phyloP scores from a whole-genome alignment of 2,113 vertebrate genomes.

The Brachyistius frenatus region DNA sequence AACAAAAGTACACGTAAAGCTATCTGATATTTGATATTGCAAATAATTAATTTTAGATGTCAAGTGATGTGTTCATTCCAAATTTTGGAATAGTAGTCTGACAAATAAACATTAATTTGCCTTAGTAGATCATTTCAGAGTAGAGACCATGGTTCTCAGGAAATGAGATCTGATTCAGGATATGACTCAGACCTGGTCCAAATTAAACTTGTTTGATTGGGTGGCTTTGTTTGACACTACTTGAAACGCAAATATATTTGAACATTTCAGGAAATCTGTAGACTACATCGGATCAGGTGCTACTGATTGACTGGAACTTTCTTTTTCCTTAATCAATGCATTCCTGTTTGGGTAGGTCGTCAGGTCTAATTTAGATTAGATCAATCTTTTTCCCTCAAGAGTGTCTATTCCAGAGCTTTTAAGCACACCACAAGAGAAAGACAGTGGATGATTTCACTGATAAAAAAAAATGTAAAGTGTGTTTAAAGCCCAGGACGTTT shows the following conservation, averaged over 20 bases:
- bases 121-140: too few relatives aligned
- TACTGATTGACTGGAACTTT: too few relatives aligned
- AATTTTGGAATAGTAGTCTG: not conserved
- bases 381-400: not conserved
- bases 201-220: not conserved
- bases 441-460: not conserved
- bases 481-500: not conserved
- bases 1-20: not conserved
- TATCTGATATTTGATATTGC: not conserved
- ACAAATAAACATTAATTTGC: not conserved
- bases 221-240: not conserved
- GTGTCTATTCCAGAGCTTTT: not conserved
- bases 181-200: not conserved
- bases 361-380: not conserved
- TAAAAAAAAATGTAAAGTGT: slow-evolving; percentile 4
- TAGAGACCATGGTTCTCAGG: not conserved
- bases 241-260: too few relatives aligned
- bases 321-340: too few relatives aligned
- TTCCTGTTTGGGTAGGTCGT: not conserved
- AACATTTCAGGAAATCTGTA: too few relatives aligned
- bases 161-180: not conserved
- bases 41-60: too few relatives aligned
- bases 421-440: not conserved
- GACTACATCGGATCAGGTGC: too few relatives aligned
- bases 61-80: not conserved